Percentiles rank a stretch among this genome's conserved stretches.
phyloP scores from a whole-genome alignment of 2,113 vertebrate genomes.

The Pelusios castaneus region DNA sequence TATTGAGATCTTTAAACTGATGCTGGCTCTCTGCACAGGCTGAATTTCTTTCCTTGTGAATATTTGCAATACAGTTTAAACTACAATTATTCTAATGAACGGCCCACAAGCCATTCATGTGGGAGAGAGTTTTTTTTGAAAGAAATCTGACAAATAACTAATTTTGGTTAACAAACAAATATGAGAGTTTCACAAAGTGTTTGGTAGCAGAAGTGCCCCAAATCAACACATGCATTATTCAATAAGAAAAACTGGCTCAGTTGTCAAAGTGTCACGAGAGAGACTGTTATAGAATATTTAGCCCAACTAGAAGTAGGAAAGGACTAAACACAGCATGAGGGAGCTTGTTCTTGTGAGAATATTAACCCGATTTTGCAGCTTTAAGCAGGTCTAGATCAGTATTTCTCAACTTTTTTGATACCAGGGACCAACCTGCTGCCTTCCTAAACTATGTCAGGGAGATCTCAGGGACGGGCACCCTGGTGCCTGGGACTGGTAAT shows the following conservation, averaged over 20 bases:
- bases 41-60: neutral
- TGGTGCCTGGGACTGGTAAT: too few relatives aligned
- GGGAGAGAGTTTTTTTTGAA: neutral
- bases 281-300: constrained; percentile 53
- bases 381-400: constrained; percentile 53
- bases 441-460: too few relatives aligned
- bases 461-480: too few relatives aligned
- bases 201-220: constrained; percentile 31
- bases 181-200: constrained; percentile 21
- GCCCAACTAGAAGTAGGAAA: constrained; percentile 51
- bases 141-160: constrained; percentile 23
- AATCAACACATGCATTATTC: constrained; percentile 64
- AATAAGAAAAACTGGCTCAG: constrained; percentile 62
- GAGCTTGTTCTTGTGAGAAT: constrained; percentile 64
- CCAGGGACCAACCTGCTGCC: too few relatives aligned
- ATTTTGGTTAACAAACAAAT: neutral
- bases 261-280: constrained; percentile 44
- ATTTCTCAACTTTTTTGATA: too few relatives aligned
- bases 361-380: constrained; percentile 67
- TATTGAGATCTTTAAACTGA: accelerated
- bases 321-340: constrained; percentile 55
- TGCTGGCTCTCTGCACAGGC: neutral
- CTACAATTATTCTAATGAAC: neutral
- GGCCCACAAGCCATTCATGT: neutral
- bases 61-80: constrained; percentile 44